phyloP scores from a whole-genome alignment of 2,888 invertebrate genomes.

The Ephialtes manifestator region DNA sequence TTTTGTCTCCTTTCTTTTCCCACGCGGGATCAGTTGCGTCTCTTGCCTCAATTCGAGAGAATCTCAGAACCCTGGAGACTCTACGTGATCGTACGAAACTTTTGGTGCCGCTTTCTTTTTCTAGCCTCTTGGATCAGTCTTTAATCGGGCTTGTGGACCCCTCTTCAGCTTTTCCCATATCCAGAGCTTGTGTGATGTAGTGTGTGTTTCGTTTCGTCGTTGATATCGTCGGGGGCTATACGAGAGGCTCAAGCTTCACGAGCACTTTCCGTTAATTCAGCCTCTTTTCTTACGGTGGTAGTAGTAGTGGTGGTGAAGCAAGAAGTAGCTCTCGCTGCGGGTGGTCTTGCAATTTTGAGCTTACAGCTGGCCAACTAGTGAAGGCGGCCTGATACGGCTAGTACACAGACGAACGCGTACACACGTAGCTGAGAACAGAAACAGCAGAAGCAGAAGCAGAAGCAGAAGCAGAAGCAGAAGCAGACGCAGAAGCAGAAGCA shows the following conservation, averaged over 20 bases:
- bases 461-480: constrained; percentile 4
- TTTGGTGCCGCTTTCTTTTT: constrained; percentile 79
- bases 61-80: constrained; percentile 73
- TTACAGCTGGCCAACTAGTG: constrained; percentile 33
- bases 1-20: constrained; percentile 40
- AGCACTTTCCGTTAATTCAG: constrained; percentile 57
- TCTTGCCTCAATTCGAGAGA: constrained; percentile 69
- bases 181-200: constrained; percentile 9
- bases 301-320: constrained; percentile 22
- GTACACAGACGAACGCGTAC: constrained; percentile 44
- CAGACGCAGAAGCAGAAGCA: constrained; percentile 14
- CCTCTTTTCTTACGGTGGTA: constrained; percentile 21
- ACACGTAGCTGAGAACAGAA: constrained; percentile 34
- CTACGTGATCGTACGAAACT: constrained; percentile 76
- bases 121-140: constrained; percentile 77
- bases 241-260: constrained; percentile 38
- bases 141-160: constrained; percentile 79
- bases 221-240: constrained; percentile 31
- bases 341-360: constrained; percentile 60
- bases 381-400: constrained; percentile 32
- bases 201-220: constrained; percentile 38
- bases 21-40: constrained; percentile 59
- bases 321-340: constrained; percentile 34
- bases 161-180: constrained; percentile 21
- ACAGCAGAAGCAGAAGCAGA: not conserved